Base-by-base conservation (phyloP, 92 coral and sea anemone genomes). In the Blastomussa wellsi region DNA sequence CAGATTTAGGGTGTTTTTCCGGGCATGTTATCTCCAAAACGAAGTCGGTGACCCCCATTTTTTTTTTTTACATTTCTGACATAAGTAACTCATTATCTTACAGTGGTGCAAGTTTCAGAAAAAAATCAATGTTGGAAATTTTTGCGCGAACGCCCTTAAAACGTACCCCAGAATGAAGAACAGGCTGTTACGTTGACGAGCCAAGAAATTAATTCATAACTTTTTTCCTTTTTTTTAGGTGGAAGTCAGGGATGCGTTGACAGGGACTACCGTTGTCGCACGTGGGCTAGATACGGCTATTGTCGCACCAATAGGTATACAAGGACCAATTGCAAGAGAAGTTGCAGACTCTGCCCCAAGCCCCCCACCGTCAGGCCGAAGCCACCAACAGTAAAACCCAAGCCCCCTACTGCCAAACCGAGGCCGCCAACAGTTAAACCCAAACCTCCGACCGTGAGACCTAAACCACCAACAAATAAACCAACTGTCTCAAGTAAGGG, bases 231-330 rank as follows among this genome's bases (percentile, higher is more conserved):
- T 44, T 28, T 33, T 0, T 9, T 69, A 22, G 39, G 79, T n/a
- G n/a, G 51, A 7, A 64, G 7, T 5, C 68, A 62, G 68, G 10
- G 13, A 22, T 92, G 95, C 62, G 73, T 75, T 9, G 90, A 92
- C 49, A 38, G 68, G 15, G 53, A 88, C 83, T 16, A 39, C 5
- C 60, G 26, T 22, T 92, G 95, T 57, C 15, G 67, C 5, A 41
- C 35, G 20, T 92, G 95, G 95, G 86, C 86, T 7, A 38, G 60
- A 37, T 33, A 44, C 5, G 92, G 95, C 3, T 78, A 92, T 42
- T 92, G 95, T 75, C 48, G 80, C 28, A 39, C 86, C 52, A 90
- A 87, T 71, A 81, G 82, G 32, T 87, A 90, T 79, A 92, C 88
- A 90, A 68, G 59, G 15, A 35, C 22, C 8, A 31, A 90, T 79